These are phyloP conservation scores for Microctenopoma lineatum DNA, from an alignment of 2,797 vertebrate genomes.

Conservation along the genomic window DNA sequence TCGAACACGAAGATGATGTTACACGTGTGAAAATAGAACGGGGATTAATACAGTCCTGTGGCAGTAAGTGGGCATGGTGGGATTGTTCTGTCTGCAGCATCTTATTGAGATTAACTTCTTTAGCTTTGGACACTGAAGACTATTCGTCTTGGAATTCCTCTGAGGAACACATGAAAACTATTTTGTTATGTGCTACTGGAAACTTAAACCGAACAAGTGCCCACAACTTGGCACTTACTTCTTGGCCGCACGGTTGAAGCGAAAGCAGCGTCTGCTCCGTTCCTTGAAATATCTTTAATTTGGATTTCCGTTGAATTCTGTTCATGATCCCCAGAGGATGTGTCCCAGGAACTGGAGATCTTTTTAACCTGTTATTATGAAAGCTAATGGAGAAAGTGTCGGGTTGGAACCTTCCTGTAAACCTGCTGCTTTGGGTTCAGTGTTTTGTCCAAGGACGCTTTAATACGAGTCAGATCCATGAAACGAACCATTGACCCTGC, in stretches of 20 bases:
- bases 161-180: background rate
- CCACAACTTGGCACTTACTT: background rate
- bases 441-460: too few species aligned
- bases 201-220: background rate
- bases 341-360: too few species aligned
- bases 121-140: background rate
- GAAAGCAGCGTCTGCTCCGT: background rate
- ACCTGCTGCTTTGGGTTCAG: too few species aligned
- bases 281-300: background rate
- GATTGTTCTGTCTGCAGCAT: background rate
- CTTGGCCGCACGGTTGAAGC: background rate
- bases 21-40: conserved; percentile 42
- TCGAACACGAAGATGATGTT: conserved; percentile 37
- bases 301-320: background rate
- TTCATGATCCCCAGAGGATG: background rate
- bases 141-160: background rate
- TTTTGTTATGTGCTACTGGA: background rate
- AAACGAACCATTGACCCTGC: too few species aligned
- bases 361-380: too few species aligned
- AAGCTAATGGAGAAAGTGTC: too few species aligned
- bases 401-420: too few species aligned
- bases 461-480: too few species aligned
- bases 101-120: background rate
- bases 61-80: background rate
- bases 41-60: too few species aligned